A percentile compares a stretch with the other conserved stretches of the same genome.
Conservation (phyloP, 2,888 invertebrate genomes). For the Actias luna region DNA sequence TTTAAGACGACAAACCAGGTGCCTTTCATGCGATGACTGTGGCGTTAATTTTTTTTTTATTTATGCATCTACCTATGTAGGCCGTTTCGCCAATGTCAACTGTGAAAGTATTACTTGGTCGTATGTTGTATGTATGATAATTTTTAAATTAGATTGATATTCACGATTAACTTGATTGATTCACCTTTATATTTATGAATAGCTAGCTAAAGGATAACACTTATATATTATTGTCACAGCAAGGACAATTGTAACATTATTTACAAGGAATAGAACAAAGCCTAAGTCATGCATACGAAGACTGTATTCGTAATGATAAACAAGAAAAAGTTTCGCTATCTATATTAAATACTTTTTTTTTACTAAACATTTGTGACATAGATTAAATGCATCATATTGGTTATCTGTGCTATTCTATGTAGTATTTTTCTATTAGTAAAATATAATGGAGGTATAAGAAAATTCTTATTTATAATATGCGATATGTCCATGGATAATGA, state of each 20-base stretch:
- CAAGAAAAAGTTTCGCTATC: not conserved
- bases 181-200: not conserved
- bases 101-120: too few relatives aligned
- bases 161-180: not conserved
- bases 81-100: too few relatives aligned
- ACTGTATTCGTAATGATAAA: not conserved
- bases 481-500: not conserved
- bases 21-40: too few relatives aligned
- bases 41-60: too few relatives aligned
- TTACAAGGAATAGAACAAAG: not conserved
- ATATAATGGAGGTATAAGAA: not conserved
- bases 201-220: not conserved
- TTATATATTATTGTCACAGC: not conserved
- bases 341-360: not conserved
- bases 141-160: not conserved
- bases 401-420: not conserved
- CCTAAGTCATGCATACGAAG: not conserved
- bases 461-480: not conserved
- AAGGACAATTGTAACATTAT: not conserved
- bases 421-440: not conserved
- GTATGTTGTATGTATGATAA: too few relatives aligned
- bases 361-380: not conserved
- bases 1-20: slow-evolving; percentile 22
- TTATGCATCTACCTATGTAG: too few relatives aligned
- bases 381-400: not conserved